Evolutionary conservation across 2,797 vertebrate genomes (phyloP).

Genomic region (Lagocephalus sceleratus): DNA sequence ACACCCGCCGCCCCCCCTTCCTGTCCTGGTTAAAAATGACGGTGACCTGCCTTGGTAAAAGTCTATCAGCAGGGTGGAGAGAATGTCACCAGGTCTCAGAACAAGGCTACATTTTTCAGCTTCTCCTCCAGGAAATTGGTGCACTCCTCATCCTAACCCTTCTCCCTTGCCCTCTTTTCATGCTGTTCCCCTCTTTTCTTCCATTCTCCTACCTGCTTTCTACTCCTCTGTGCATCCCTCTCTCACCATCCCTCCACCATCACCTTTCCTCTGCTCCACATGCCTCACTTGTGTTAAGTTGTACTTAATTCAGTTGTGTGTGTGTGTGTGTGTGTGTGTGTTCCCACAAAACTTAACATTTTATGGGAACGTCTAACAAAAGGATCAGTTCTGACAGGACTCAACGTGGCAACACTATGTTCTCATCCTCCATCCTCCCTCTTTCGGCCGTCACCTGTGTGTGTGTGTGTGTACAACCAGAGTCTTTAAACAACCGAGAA

Average conservation of each 20-base stretch:
- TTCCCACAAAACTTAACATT: no score
- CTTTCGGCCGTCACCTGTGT: neutral
- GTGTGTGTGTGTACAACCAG: constrained; percentile 18
- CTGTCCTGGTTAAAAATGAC: constrained; percentile 53
- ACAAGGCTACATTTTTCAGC: constrained; percentile 70
- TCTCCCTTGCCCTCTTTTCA: constrained; percentile 14
- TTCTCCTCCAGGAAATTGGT: constrained; percentile 29
- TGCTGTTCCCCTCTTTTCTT: neutral
- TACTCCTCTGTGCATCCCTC: neutral
- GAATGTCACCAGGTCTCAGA: constrained; percentile 68
- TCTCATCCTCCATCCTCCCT: neutral
- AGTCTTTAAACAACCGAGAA: constrained; percentile 17
- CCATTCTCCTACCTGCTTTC: no score
- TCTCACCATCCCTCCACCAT: neutral
- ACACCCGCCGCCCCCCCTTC: neutral
- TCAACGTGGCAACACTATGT: no score
- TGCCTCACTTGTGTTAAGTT: no score
- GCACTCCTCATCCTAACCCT: constrained; percentile 9
- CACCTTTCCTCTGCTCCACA: neutral
- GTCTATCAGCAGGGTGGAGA: constrained; percentile 56
- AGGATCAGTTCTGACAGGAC: no score
- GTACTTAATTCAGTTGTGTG: no score
- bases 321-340: no score
- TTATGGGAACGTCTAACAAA: no score
- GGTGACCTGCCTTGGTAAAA: constrained; percentile 60